phyloP scores from a whole-genome alignment of 2,888 invertebrate genomes.

The Drosophila barbarae region DNA sequence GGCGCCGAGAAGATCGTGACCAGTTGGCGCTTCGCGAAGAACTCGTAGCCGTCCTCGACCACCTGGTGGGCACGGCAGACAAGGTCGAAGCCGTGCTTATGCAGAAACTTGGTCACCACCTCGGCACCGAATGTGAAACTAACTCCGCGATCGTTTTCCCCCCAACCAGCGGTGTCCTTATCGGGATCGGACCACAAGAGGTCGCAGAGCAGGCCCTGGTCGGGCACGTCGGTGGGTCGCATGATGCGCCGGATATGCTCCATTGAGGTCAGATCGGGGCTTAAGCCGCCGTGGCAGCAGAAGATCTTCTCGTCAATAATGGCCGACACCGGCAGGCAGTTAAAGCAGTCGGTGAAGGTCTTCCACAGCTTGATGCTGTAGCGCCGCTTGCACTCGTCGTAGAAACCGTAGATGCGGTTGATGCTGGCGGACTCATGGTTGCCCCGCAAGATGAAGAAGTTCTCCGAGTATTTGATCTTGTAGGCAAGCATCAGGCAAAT shows the following conservation, averaged over 20 bases:
- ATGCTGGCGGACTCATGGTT: slow-evolving; percentile 19
- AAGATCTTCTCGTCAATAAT: slow-evolving; percentile 14
- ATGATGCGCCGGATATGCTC: slow-evolving; percentile 5
- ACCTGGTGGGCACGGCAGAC: slow-evolving; percentile 18
- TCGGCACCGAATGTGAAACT: slow-evolving; percentile 18
- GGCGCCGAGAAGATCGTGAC: slow-evolving; percentile 20
- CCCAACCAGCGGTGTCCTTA: slow-evolving; percentile 11
- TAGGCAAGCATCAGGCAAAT: slow-evolving; percentile 19
- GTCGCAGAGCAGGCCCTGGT: slow-evolving; percentile 15
- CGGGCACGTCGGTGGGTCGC: slow-evolving; percentile 18
- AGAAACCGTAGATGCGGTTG: slow-evolving; percentile 21
- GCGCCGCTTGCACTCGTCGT: slow-evolving; percentile 21
- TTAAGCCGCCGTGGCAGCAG: slow-evolving; percentile 18
- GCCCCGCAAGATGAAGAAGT: slow-evolving; percentile 15
- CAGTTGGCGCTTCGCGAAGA: slow-evolving; percentile 14
- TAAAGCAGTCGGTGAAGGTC: slow-evolving; percentile 18
- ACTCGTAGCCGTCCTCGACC: slow-evolving; percentile 21
- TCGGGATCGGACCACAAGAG: slow-evolving; percentile 19
- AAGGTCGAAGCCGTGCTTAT: slow-evolving; percentile 15
- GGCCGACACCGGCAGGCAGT: slow-evolving; percentile 15
- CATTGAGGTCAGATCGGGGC: slow-evolving; percentile 11
- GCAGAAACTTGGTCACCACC: slow-evolving; percentile 14
- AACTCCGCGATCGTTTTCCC: slow-evolving; percentile 16
- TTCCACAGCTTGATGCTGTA: slow-evolving; percentile 22
- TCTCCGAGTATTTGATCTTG: slow-evolving; percentile 13